These are phyloP conservation scores for Ophioninae sp. DNA, from an alignment of 2,888 invertebrate genomes.

Conservation along the genomic window DNA sequence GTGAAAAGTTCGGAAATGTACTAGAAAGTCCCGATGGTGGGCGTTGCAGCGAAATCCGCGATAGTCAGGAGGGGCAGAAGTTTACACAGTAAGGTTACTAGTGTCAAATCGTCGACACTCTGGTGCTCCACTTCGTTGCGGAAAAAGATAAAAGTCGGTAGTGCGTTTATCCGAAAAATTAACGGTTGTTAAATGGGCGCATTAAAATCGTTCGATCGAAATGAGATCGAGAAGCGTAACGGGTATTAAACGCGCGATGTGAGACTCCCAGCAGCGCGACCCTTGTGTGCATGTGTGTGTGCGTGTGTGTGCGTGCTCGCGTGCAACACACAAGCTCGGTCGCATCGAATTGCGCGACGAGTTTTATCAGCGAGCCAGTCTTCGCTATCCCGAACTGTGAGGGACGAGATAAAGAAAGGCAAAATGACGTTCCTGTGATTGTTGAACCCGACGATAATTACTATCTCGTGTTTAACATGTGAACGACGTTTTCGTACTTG, in stretches of 20 bases:
- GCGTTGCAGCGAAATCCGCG: too few relatives aligned
- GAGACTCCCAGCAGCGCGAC: conserved; percentile 14
- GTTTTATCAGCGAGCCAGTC: conserved; percentile 26
- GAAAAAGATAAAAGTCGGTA: not conserved
- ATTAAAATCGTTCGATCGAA: conserved; percentile 12
- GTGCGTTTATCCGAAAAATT: not conserved
- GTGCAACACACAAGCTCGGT: conserved; percentile 15
- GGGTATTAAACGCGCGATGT: conserved; percentile 32
- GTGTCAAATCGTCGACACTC: conserved; percentile 20
- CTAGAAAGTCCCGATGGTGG: too few relatives aligned
- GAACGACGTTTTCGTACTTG: not conserved
- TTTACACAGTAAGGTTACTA: conserved; percentile 8
- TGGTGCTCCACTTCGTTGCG: not conserved
- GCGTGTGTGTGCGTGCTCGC: not conserved
- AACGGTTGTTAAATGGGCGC: conserved; percentile 28
- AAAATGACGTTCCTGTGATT: conserved; percentile 40
- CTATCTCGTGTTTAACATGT: conserved; percentile 23
- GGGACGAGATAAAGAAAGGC: conserved; percentile 11
- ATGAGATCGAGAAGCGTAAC: conserved; percentile 4
- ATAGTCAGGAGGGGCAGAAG: too few relatives aligned
- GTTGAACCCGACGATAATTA: conserved; percentile 16
- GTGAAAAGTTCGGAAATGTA: too few relatives aligned
- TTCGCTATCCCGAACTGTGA: conserved; percentile 50
- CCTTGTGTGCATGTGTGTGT: too few relatives aligned
- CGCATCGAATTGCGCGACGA: conserved; percentile 27